Base-by-base conservation (phyloP, 2,797 vertebrate species). In the Ara ararauna region DNA sequence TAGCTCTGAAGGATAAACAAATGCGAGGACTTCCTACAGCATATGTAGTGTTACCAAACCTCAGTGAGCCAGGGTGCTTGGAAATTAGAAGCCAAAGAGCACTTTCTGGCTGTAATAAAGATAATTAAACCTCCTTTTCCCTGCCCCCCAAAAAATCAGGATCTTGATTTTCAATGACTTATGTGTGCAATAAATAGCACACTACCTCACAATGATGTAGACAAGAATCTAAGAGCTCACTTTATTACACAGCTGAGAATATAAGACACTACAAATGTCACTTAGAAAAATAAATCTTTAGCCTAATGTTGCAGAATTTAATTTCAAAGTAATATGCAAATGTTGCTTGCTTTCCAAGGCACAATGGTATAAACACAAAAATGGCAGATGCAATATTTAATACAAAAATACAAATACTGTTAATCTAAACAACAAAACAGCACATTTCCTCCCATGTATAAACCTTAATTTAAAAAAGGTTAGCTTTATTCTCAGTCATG, bases 351-450 rank as follows among this genome's bases (percentile, higher is more conserved):
- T 89, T 85, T 74, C 74, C 66, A 92, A 97, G 95, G 91, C 96
- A 95, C 88, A 89, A 22, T 0, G 40, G 65, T 74, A 58, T 54
- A 90, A 92, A 90, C 45, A 71, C 7, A 62, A 62, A 82, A 77
- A 26, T 10, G 40, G 30, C 24, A 85, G 42, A 47, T 22, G 13
- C 1, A 1, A n/a, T 36, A 58, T 91, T 90, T 90, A 74, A 85
- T 95, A 93, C 61, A 93, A 95, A 95, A 95, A 94, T 82, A 95
- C 15, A 94, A 91, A 91, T 54, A 62, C 30, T n/a, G n/a, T 85
- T 51, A 79, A 65, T 65, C 75, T 74, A 54, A 82, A 53, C 61
- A 34, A 77, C 56, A 95, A 91, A 89, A 3, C 21, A 79, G 27
- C n/a, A 74, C 24, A 47, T 77, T 85, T 86, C 36, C 38, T 54